These are phyloP conservation scores for Amiota mariae DNA, from an alignment of 2,888 invertebrate genomes.

Conservation along the genomic window DNA sequence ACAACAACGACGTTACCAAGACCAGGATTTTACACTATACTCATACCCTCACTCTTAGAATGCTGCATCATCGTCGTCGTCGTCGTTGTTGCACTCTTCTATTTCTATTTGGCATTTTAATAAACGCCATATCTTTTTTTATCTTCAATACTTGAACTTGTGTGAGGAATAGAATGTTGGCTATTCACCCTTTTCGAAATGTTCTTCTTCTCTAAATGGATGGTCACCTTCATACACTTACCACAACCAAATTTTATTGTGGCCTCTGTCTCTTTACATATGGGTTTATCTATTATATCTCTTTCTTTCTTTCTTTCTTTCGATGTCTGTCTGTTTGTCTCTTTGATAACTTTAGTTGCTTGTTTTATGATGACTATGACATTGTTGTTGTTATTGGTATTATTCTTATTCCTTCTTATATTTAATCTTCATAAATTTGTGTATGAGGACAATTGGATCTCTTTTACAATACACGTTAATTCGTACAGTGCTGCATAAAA, in stretches of 20 bases:
- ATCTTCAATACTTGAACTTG: background rate
- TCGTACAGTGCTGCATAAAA: no score
- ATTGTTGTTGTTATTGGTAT: slow-evolving; percentile 46
- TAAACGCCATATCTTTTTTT: slow-evolving; percentile 58
- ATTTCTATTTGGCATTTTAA: slow-evolving; percentile 66
- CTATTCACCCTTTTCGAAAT: background rate
- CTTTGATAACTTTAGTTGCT: slow-evolving; percentile 1
- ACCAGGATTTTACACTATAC: background rate
- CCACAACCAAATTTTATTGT: slow-evolving; percentile 38
- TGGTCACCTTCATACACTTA: slow-evolving; percentile 62
- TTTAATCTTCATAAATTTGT: slow-evolving; percentile 46
- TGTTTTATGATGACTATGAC: background rate
- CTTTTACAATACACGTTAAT: no score
- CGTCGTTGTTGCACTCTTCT: slow-evolving; percentile 55
- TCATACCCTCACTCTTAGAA: slow-evolving; percentile 17
- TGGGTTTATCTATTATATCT: slow-evolving; percentile 50
- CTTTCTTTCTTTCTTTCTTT: slow-evolving; percentile 57
- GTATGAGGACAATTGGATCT: no score
- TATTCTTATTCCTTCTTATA: slow-evolving; percentile 50
- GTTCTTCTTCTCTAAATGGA: slow-evolving; percentile 35
- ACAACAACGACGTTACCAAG: no score
- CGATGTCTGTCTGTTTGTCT: slow-evolving; percentile 49
- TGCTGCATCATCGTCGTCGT: slow-evolving; percentile 33
- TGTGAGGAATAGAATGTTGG: background rate
- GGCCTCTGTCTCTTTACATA: slow-evolving; percentile 24